A percentile compares a stretch with the other conserved stretches of the same genome.
Conservation (phyloP, 2,797 vertebrate species). For the Benthosema pterotum region DNA sequence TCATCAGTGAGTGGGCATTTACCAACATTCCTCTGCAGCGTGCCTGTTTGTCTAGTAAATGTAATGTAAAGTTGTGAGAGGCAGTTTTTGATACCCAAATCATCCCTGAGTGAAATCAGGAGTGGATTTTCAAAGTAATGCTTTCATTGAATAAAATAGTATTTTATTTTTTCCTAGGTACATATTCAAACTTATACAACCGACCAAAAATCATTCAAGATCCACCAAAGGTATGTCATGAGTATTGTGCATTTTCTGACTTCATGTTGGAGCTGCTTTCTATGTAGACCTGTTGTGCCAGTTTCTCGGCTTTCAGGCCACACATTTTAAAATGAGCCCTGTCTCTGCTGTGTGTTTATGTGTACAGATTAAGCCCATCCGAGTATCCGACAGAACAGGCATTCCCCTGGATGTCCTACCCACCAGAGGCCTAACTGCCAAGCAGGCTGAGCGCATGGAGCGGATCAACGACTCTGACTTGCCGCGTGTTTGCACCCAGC, state of each 20-base stretch:
- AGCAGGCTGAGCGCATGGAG: constrained; percentile 89
- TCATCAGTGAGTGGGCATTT: constrained; percentile 88
- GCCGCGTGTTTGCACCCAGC: constrained; percentile 83
- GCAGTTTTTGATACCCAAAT: too few relatives aligned
- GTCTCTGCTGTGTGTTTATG: neutral
- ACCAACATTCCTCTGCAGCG: neutral
- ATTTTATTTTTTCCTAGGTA: constrained; percentile 77
- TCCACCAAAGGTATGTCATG: constrained; percentile 83
- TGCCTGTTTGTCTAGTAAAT: too few relatives aligned
- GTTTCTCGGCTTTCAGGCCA: neutral
- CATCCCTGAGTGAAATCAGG: too few relatives aligned
- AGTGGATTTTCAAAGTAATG: too few relatives aligned
- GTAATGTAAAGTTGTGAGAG: too few relatives aligned
- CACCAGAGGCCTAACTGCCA: constrained; percentile 81
- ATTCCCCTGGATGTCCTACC: constrained; percentile 89
- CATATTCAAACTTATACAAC: constrained; percentile 96
- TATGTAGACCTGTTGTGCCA: neutral
- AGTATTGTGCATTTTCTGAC: neutral
- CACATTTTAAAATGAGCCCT: neutral
- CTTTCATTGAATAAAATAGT: neutral
- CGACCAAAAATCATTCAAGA: constrained; percentile 92
- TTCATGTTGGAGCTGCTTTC: neutral
- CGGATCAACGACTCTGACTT: constrained; percentile 89
- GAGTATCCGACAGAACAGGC: constrained; percentile 89
- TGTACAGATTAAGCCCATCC: constrained; percentile 84